These are phyloP conservation scores for Bombus breviceps DNA, from an alignment of 1,140 invertebrate genomes.

Conservation along the genomic window DNA sequence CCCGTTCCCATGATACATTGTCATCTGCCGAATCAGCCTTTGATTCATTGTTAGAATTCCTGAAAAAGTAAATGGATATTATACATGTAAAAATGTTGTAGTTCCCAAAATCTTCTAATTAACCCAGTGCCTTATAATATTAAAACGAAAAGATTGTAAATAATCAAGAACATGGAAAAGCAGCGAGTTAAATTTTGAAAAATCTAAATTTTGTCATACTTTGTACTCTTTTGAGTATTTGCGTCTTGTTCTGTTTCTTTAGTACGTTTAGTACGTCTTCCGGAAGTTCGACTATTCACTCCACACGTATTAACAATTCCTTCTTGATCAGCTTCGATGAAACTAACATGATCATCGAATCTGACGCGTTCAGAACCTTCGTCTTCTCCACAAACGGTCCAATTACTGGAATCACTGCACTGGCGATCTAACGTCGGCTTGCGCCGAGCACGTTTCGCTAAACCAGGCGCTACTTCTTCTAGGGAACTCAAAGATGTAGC, in stretches of 20 bases:
- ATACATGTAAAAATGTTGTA: slow-evolving; percentile 10
- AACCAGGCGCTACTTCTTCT: slow-evolving; percentile 81
- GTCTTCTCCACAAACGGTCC: slow-evolving; percentile 83
- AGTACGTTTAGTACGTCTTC: slow-evolving; percentile 74
- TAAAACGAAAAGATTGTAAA: too few relatives aligned
- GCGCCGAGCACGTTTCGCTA: slow-evolving; percentile 78
- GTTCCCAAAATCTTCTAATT: neutral
- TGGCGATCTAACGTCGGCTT: slow-evolving; percentile 76
- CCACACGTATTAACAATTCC: slow-evolving; percentile 47
- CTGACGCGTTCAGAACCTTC: slow-evolving; percentile 84
- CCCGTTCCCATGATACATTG: slow-evolving; percentile 68
- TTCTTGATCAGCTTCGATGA: slow-evolving; percentile 79
- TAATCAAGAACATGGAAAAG: too few relatives aligned
- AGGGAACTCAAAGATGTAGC: slow-evolving; percentile 82
- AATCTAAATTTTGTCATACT: slow-evolving; percentile 47
- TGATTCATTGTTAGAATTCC: slow-evolving; percentile 67
- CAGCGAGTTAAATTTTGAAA: too few relatives aligned
- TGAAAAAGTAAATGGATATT: slow-evolving; percentile 46
- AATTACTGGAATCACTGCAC: slow-evolving; percentile 79
- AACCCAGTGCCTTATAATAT: too few relatives aligned
- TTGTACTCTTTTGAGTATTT: slow-evolving; percentile 63
- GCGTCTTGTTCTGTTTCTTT: slow-evolving; percentile 76
- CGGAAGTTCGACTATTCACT: slow-evolving; percentile 52
- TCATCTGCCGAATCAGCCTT: slow-evolving; percentile 66
- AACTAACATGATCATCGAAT: slow-evolving; percentile 84